Percentiles rank a stretch among this genome's conserved stretches.
These are phyloP conservation scores for Paramormyrops hopkinsi DNA, from an alignment of 2,797 vertebrate species.

Conservation along the genomic window DNA sequence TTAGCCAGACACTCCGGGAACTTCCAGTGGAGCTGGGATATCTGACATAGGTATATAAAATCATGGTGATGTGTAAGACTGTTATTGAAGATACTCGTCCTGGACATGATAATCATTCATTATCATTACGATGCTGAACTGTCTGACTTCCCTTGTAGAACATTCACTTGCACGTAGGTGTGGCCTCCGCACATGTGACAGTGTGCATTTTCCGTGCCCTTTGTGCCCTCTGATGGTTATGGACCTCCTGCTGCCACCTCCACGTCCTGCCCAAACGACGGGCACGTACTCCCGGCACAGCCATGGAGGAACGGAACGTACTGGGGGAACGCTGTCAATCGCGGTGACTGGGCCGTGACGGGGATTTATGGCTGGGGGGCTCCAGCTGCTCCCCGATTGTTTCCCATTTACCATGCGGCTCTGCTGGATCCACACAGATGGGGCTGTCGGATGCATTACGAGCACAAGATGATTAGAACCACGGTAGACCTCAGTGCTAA, in stretches of 20 bases:
- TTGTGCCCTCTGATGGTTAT: background rate
- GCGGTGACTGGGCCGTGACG: background rate
- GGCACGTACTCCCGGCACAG: background rate
- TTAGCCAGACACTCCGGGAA: background rate
- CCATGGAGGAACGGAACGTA: background rate
- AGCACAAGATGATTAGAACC: constrained; percentile 52
- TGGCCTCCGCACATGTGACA: background rate
- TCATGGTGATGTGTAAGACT: background rate
- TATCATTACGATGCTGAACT: background rate
- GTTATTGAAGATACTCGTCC: background rate
- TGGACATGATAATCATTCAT: background rate
- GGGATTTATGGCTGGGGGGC: constrained; percentile 11
- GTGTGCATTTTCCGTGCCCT: background rate
- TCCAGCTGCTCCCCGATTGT: constrained; percentile 55
- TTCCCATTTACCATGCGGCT: constrained; percentile 44
- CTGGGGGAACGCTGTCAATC: background rate
- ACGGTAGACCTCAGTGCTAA: constrained; percentile 43
- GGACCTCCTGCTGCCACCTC: background rate
- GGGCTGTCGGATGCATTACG: constrained; percentile 55
- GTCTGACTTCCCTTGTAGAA: background rate
- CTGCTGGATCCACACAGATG: constrained; percentile 50
- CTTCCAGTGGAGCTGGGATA: background rate
- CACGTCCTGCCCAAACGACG: background rate
- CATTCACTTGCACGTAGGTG: background rate
- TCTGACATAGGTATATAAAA: background rate